A percentile compares a stretch with the other conserved stretches of the same genome.
Evolutionary conservation across 1,140 invertebrate genomes (phyloP).

Genomic region (Ostrea edulis): DNA sequence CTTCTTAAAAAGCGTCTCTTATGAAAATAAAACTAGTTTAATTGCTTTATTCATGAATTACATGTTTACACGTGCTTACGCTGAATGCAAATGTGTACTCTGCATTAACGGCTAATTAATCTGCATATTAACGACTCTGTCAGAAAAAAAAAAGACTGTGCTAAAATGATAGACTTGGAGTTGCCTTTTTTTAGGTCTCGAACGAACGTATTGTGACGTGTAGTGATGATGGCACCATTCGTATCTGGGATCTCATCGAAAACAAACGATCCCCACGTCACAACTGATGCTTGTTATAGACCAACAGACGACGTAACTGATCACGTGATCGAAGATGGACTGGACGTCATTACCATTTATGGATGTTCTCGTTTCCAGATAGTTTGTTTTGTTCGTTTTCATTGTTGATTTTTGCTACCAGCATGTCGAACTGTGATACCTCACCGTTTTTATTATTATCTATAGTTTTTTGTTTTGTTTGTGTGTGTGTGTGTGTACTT

Average conservation of each 20-base stretch:
- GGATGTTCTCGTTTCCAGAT: not conserved
- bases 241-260: constrained; percentile 72
- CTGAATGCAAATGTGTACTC: constrained; percentile 34
- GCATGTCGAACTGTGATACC: not conserved
- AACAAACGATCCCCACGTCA: constrained; percentile 33
- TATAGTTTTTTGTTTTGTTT: too few relatives aligned
- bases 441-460: not conserved
- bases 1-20: not conserved
- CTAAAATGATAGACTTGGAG: not conserved
- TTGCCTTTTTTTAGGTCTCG: constrained; percentile 64
- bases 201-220: constrained; percentile 70
- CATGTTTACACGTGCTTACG: constrained; percentile 24
- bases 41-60: constrained; percentile 31
- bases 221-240: constrained; percentile 72
- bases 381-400: not conserved
- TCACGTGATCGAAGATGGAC: constrained; percentile 3
- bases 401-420: not conserved
- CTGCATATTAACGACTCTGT: constrained; percentile 23
- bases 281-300: not conserved
- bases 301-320: constrained; percentile 10
- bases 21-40: constrained; percentile 40
- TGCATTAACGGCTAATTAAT: constrained; percentile 30
- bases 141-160: not conserved
- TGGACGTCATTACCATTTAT: not conserved
- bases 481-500: too few relatives aligned